Conservation (phyloP, 1,140 invertebrate species). For the Laupala kohalensis region DNA sequence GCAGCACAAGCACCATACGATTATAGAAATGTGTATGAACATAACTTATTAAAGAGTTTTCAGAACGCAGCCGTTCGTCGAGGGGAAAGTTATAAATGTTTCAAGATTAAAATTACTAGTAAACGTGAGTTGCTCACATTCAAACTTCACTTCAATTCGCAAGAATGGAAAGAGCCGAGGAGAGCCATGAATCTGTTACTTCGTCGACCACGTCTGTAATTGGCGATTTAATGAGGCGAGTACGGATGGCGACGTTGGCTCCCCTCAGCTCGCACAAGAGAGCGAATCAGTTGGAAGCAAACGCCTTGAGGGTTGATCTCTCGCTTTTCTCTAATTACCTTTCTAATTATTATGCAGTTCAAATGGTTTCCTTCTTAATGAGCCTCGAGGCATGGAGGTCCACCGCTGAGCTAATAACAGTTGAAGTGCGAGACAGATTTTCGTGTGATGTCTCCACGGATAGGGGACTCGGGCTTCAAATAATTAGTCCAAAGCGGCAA, state of each 20-base stretch:
- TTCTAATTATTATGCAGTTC: constrained; percentile 10
- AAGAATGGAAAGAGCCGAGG: neutral
- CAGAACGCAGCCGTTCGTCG: too few relatives aligned
- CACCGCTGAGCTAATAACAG: constrained; percentile 3
- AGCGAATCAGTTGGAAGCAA: neutral
- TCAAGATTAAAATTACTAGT: neutral
- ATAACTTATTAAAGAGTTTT: too few relatives aligned
- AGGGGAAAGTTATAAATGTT: neutral
- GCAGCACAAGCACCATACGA: too few relatives aligned
- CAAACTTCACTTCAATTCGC: neutral
- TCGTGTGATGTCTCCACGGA: neutral
- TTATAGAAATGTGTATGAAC: too few relatives aligned
- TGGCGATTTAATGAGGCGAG: neutral
- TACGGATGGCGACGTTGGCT: neutral
- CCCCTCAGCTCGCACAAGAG: neutral
- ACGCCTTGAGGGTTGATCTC: constrained; percentile 2
- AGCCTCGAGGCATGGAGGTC: neutral
- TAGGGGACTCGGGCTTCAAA: neutral
- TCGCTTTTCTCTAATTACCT: constrained; percentile 10
- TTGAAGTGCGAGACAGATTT: constrained; percentile 1
- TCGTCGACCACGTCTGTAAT: neutral
- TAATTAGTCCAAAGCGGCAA: neutral
- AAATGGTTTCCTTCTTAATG: constrained; percentile 9
- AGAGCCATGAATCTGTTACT: neutral
- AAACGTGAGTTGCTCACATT: neutral